Conservation (phyloP, 2,113 vertebrate genomes). For the Mirounga angustirostris region DNA sequence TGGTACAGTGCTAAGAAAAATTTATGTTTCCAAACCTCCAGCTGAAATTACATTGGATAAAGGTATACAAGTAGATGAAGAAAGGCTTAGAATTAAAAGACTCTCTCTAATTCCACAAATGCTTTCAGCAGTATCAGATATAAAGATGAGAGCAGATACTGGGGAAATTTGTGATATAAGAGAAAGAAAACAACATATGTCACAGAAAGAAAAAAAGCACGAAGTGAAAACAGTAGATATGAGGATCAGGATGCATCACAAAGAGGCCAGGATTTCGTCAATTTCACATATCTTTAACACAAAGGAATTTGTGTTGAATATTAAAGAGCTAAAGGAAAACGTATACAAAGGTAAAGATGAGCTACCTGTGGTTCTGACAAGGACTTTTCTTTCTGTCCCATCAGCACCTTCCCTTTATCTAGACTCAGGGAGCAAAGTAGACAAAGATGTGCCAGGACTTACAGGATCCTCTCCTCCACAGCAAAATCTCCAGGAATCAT, state of each 20-base stretch:
- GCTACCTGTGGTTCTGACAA: background rate
- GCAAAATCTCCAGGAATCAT: background rate
- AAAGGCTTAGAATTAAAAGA: background rate
- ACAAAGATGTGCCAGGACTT: background rate
- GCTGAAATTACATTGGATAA: background rate
- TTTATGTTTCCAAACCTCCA: background rate
- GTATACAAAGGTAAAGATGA: background rate
- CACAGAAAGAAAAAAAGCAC: background rate
- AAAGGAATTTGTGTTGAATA: conserved; percentile 54
- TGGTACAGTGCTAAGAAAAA: background rate
- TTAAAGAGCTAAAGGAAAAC: background rate
- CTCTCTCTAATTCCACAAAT: background rate
- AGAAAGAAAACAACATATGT: background rate
- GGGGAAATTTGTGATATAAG: background rate
- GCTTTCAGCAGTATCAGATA: background rate
- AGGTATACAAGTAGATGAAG: background rate
- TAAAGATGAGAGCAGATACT: background rate
- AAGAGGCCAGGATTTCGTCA: background rate
- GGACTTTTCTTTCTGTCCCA: conserved; percentile 38
- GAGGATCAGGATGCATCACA: background rate
- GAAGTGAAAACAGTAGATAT: background rate
- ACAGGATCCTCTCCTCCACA: background rate
- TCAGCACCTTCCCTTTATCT: background rate
- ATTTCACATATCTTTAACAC: background rate
- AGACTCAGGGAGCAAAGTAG: background rate